These are phyloP conservation scores for Aleiodes alternator DNA, from an alignment of 2,888 invertebrate species.

Conservation along the genomic window DNA sequence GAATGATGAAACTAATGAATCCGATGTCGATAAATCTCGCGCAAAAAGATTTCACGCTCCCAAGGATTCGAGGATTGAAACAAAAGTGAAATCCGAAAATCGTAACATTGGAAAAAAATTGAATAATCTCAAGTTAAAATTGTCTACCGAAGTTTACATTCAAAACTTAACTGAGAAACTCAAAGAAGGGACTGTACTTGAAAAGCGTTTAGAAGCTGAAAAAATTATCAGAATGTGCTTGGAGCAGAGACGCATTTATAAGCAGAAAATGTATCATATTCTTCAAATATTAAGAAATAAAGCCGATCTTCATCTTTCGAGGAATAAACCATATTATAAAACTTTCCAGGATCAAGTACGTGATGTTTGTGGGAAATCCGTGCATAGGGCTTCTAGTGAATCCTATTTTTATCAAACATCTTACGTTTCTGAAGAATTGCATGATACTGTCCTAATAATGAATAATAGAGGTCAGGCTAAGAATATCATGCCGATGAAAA, in stretches of 20 bases:
- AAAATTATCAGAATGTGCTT: neutral
- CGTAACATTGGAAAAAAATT: too few relatives aligned
- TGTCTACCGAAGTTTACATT: neutral
- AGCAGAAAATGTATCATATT: neutral
- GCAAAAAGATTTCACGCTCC: too few relatives aligned
- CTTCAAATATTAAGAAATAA: neutral
- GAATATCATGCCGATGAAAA: neutral
- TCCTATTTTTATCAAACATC: slow-evolving; percentile 1
- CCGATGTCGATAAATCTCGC: too few relatives aligned
- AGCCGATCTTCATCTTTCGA: slow-evolving; percentile 7
- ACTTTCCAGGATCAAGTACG: neutral
- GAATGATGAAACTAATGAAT: too few relatives aligned
- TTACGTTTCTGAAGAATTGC: neutral
- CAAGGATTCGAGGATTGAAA: too few relatives aligned
- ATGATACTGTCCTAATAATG: neutral
- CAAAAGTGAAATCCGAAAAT: too few relatives aligned
- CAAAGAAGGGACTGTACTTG: neutral
- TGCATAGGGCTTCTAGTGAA: neutral
- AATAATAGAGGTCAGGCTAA: neutral
- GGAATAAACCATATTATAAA: neutral
- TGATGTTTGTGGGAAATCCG: neutral
- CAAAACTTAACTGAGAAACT: neutral
- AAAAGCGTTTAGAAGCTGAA: neutral
- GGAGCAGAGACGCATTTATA: neutral
- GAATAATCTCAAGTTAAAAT: too few relatives aligned